A percentile compares a stretch with the other conserved stretches of the same genome.
Evolutionary conservation across 2,113 vertebrate genomes (phyloP).

Genomic region (Zosterops japonicus): DNA sequence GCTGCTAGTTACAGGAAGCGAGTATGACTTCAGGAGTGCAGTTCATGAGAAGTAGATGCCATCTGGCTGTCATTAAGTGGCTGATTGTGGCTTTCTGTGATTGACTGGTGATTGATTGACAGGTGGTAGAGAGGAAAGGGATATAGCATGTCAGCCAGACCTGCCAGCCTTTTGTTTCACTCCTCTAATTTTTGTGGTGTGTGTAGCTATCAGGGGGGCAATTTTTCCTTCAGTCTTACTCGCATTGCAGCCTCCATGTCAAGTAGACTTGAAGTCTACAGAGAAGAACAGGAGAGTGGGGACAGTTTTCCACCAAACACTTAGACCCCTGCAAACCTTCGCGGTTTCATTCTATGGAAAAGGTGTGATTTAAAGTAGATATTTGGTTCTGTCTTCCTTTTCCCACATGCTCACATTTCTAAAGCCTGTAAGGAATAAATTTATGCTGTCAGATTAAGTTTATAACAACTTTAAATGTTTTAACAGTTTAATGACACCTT

Average conservation of each 20-base stretch:
- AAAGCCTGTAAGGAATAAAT: background rate
- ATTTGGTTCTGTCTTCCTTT: background rate
- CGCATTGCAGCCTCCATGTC: background rate
- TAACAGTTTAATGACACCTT: background rate
- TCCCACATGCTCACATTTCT: background rate
- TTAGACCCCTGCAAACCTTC: background rate
- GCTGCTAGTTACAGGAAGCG: slow-evolving; percentile 34
- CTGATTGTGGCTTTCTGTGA: slow-evolving; percentile 56
- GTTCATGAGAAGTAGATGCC: slow-evolving; percentile 68
- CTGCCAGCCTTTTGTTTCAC: background rate
- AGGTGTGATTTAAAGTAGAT: background rate
- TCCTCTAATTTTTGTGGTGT: slow-evolving; percentile 20
- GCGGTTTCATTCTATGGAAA: background rate
- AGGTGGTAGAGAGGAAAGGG: slow-evolving; percentile 41
- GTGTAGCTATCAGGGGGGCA: slow-evolving; percentile 1
- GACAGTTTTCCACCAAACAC: background rate
- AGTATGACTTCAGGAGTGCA: slow-evolving; percentile 60
- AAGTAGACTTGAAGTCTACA: background rate
- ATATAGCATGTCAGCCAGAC: background rate
- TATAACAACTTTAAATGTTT: background rate
- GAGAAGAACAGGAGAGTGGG: background rate
- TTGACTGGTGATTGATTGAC: slow-evolving; percentile 73
- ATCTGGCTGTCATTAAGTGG: slow-evolving; percentile 67
- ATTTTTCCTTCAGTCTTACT: background rate
- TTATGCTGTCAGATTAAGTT: background rate